Evolutionary conservation across 2,888 invertebrate species (phyloP), one percentile per base, ranked within the genome.

Genomic region (Deilephila porcellus): DNA sequence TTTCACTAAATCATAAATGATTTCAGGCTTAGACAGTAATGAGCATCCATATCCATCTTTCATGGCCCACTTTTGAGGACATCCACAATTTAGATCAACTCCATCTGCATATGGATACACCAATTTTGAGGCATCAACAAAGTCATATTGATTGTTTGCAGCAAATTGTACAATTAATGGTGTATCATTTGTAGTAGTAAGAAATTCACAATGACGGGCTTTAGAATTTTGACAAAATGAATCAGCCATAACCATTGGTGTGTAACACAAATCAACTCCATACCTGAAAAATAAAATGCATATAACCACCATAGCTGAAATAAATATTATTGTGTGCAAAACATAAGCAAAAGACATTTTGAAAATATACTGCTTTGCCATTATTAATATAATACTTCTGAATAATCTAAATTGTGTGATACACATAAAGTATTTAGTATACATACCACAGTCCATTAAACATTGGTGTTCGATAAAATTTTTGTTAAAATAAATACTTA

Each of bases 171-270:
- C 98, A 79, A 99, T 96, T 56, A 99, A 86, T 0, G 99, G 99
- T 37, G 96, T 93, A 89, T 99, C 99, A 80, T 93, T 97, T 74
- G 85, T 76, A 81, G 96, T 96, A 2, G 98, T 98, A 7, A 96
- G 95, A 87, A 98, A 98, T 90, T 98, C 98, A 90, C 96, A 97
- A 6, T 95, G 89, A 72, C 99, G 96, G 19, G 99, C 99, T 91
- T 98, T 97, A 73, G 96, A 94, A 78, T 99, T 99, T 85, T 97
- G 96, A 73, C 98, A 96, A 92, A 99, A 99, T 1, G 98, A 98
- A 89, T 98, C 97, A 0, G 99, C 98, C 77, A 99, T 95, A 81
- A 99, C 98, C 99, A 99, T 99, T 0, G 99, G 99, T 0, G 99
- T 98, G 87, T 98, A 99, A 81, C 98, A 97, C 74, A 99, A 89